These are phyloP conservation scores for Sorex maritimensis DNA, from an alignment of 2,797 vertebrate genomes.

Conservation along the genomic window DNA sequence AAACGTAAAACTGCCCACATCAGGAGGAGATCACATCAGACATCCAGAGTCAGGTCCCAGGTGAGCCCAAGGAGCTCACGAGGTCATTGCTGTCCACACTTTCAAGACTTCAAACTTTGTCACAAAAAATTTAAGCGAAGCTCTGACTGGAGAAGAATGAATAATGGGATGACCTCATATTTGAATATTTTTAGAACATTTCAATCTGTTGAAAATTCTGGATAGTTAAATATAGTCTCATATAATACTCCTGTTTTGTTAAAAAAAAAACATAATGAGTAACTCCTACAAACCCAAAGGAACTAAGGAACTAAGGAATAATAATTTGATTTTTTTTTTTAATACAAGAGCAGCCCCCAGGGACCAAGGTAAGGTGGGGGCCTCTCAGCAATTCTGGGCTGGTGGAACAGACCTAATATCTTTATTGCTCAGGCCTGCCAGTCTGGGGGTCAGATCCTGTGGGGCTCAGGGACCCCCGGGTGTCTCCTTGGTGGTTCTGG, in stretches of 20 bases:
- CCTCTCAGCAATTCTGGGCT: too few species aligned
- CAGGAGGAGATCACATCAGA: neutral
- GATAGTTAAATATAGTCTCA: neutral
- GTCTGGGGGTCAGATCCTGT: too few species aligned
- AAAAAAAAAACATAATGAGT: neutral
- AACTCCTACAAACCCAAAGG: neutral
- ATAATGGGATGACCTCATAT: neutral
- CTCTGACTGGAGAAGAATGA: constrained; percentile 20
- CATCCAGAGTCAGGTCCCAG: neutral
- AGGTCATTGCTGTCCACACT: neutral
- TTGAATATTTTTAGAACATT: constrained; percentile 49
- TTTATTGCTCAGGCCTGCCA: too few species aligned
- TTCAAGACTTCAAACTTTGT: constrained; percentile 2
- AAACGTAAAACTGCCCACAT: neutral
- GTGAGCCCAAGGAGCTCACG: neutral
- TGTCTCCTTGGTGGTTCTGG: too few species aligned
- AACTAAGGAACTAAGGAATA: neutral
- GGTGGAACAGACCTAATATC: too few species aligned
- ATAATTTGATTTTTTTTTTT: constrained; percentile 26
- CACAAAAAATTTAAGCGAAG: neutral
- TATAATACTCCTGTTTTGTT: neutral
- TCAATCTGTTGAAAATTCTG: constrained; percentile 10
- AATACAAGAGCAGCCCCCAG: too few species aligned
- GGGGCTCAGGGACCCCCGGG: too few species aligned
- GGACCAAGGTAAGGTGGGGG: too few species aligned